Conservation (phyloP, 2,113 vertebrate species). For the Aegotheles bennettii region DNA sequence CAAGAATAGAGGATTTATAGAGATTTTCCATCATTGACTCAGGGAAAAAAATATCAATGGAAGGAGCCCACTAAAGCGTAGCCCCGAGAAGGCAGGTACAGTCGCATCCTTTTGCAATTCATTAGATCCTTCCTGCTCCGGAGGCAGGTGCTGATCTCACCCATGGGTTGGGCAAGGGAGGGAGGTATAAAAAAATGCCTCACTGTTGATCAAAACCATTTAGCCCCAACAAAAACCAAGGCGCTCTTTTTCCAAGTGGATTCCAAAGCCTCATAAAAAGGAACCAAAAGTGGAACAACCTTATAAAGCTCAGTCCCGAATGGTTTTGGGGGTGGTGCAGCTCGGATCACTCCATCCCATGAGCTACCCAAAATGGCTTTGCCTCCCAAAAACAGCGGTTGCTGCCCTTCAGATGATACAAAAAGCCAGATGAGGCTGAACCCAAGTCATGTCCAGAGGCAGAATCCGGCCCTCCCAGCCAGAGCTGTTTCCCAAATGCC, state of each 20-base stretch:
- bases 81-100: neutral
- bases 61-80: neutral
- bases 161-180: neutral
- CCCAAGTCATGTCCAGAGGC: neutral
- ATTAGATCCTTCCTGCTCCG: neutral
- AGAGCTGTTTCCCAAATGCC: accelerated
- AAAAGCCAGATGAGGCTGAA: neutral
- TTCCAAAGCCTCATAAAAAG: neutral
- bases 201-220: neutral
- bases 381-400: accelerated
- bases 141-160: neutral
- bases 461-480: neutral
- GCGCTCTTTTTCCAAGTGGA: neutral
- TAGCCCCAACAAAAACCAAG: neutral
- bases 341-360: accelerated
- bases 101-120: constrained; percentile 9
- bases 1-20: neutral
- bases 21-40: constrained; percentile 20
- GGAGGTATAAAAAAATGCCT: neutral
- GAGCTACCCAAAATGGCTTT: neutral
- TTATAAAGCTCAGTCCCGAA: neutral
- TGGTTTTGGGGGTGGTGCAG: neutral
- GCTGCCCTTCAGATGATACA: neutral
- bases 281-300: neutral
- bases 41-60: neutral